Evolutionary conservation across 2,888 invertebrate genomes (phyloP), one percentile per base, ranked within the genome.

Genomic region (Apocheima hispidaria): DNA sequence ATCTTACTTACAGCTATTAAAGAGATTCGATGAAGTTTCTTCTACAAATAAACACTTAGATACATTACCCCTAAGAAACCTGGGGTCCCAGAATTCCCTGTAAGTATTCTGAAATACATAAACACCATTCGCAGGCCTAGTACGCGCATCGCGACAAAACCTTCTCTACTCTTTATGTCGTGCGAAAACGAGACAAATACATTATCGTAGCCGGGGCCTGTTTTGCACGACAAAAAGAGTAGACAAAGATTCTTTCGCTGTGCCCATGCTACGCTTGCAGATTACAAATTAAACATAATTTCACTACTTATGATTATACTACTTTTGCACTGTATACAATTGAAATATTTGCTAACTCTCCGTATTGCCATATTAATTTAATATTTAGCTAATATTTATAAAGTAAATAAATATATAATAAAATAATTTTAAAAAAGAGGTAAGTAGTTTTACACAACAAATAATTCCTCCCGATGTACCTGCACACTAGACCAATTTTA

Each of bases 311-410:
- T 30, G n/a, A n/a, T n/a, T n/a, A n/a, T 46, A 63, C 60, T 51
- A 53, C 46, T 44, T 48, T 49, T 49, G 49, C 49, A 49, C 64
- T 65, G 53, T 65, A 53, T 49, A 49, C 35, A 62, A 60, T 57
- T 67, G 65, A 69, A 65, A 28, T 49, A 66, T 35, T 23, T 23
- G 35, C 35, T 49, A 35, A 23, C 35, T 49, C 23, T n/a, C 6
- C 46, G n/a, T 46, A 6, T 12, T 26, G 12, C 28, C n/a, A 26
- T 26, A 9, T 14, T 14, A 26, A 6, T 43, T 43, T 43, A 43
- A n/a, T 12, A 18, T 28, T 46, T 16, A 46, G 21, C 12, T 5
- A 23, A 1, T 12, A n/a, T 23, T 43, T 44, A 14, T 10, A 10
- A 14, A 44, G 14, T 7, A 9, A 14, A 28, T 33, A 18, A 28